Evolutionary conservation across 2,113 vertebrate genomes (phyloP).

Genomic region (Tychaedon coryphoeus): DNA sequence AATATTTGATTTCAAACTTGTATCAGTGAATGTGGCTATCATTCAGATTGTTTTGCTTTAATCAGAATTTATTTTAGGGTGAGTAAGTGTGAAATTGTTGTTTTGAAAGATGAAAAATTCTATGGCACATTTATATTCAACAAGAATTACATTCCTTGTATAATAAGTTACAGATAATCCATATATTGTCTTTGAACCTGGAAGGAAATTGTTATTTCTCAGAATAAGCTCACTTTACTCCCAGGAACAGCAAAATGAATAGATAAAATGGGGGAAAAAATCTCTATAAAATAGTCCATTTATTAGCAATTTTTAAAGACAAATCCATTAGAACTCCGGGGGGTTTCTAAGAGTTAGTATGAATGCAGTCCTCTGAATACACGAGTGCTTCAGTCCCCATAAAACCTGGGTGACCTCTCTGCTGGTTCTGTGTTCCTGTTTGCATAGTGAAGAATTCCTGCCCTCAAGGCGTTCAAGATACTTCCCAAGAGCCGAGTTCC

Average conservation of each 20-base stretch:
- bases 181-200: neutral
- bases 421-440: neutral
- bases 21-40: neutral
- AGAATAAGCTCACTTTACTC: neutral
- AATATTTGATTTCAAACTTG: neutral
- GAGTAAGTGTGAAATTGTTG: neutral
- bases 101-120: neutral
- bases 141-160: neutral
- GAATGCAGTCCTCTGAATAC: neutral
- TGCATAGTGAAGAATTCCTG: neutral
- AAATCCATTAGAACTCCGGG: neutral
- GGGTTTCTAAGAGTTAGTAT: fast-evolving
- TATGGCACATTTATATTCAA: neutral
- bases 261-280: neutral
- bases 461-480: fast-evolving
- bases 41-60: neutral
- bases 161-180: neutral
- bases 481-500: neutral
- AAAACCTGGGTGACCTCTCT: neutral
- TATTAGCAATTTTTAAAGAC: neutral
- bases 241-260: neutral
- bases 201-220: neutral
- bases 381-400: neutral
- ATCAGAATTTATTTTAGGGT: neutral
- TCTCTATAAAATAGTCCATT: neutral